phyloP scores from a whole-genome alignment of 2,113 vertebrate genomes.

The Scytalopus superciliaris region DNA sequence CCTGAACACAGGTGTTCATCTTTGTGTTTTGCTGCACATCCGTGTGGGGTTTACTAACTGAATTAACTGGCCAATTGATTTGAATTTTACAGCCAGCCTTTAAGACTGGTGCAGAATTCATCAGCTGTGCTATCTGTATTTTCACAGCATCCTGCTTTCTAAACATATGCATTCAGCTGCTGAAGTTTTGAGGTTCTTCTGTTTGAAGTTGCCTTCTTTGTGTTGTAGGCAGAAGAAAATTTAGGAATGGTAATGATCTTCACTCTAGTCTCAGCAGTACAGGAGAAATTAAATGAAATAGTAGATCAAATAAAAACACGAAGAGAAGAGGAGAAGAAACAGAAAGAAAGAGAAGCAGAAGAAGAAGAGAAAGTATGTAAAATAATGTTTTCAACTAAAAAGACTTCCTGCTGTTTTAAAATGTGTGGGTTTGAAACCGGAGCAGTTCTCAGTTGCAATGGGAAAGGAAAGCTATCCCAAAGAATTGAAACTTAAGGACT shows the following conservation, averaged over 20 bases:
- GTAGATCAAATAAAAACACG: conserved; percentile 92
- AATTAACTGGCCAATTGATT: neutral
- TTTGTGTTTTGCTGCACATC: neutral
- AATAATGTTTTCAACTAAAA: neutral
- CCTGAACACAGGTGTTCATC: neutral
- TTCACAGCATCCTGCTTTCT: neutral
- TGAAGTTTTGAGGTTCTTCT: neutral
- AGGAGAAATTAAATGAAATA: conserved; percentile 96
- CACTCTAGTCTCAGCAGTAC: conserved; percentile 93
- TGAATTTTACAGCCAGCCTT: neutral
- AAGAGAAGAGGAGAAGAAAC: conserved; percentile 88
- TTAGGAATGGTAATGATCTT: conserved; percentile 99
- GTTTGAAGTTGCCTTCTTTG: neutral
- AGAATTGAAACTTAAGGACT: neutral
- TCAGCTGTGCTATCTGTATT: neutral
- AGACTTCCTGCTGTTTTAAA: neutral
- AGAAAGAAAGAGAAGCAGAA: conserved; percentile 90
- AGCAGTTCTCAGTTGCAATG: neutral
- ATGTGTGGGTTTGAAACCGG: neutral
- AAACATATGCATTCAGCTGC: neutral
- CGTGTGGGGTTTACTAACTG: neutral
- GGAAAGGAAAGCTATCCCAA: neutral
- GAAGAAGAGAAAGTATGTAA: conserved; percentile 92
- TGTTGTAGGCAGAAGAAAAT: conserved; percentile 89
- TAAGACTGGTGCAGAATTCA: neutral